These are phyloP conservation scores for Melikaiella ostensackeni DNA, from an alignment of 2,888 invertebrate species.

Conservation along the genomic window DNA sequence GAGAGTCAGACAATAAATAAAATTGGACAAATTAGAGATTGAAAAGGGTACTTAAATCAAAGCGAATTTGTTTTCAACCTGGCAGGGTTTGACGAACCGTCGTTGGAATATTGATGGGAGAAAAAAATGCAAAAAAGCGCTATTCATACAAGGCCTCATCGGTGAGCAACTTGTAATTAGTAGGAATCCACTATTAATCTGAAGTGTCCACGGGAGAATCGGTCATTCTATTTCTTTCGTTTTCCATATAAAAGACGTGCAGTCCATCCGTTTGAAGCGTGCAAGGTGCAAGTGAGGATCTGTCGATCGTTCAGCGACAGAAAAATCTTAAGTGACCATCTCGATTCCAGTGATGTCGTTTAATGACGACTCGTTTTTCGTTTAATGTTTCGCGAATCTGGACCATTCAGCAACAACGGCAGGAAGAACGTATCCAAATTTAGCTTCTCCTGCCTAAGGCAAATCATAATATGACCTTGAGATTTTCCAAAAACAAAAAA, in stretches of 20 bases:
- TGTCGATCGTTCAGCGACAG: conserved; percentile 6
- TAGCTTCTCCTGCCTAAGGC: neutral
- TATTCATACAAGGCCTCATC: conserved; percentile 54
- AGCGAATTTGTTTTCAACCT: too few relatives aligned
- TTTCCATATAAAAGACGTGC: conserved; percentile 63
- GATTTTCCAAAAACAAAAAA: neutral
- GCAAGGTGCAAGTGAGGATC: conserved; percentile 33
- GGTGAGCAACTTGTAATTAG: conserved; percentile 66
- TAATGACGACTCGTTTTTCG: conserved; percentile 31
- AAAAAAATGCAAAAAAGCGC: conserved; percentile 41
- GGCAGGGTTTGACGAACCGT: neutral
- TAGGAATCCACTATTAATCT: conserved; percentile 71
- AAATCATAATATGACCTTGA: neutral
- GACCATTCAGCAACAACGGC: conserved; percentile 13
- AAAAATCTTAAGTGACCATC: conserved; percentile 40
- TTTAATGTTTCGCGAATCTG: conserved; percentile 17
- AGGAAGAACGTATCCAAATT: neutral
- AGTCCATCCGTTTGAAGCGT: conserved; percentile 46
- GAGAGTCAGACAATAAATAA: neutral
- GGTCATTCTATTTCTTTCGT: conserved; percentile 63
- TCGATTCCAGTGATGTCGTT: conserved; percentile 36
- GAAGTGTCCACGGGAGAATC: conserved; percentile 56
- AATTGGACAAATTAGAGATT: neutral
- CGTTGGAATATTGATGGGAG: neutral
- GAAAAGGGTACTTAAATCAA: conserved; percentile 26